Evolutionary conservation across 53 echinoderm and acorn worm genomes (phyloP).

Genomic region (Stichopus horrens): DNA sequence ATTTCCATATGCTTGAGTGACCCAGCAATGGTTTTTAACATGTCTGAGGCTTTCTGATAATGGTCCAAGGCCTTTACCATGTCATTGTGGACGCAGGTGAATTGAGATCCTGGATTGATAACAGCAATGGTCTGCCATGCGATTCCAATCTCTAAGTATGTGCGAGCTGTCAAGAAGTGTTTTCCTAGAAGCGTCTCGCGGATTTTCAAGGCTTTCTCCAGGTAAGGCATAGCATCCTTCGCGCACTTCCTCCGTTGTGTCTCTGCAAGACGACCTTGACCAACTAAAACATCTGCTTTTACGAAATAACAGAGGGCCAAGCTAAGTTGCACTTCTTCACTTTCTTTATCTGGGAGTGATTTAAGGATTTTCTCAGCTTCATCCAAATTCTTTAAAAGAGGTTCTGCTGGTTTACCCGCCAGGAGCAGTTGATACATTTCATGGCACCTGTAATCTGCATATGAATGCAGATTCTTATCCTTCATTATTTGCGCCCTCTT

Average conservation of each 20-base stretch:
- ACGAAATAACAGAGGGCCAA: slow-evolving; percentile 71
- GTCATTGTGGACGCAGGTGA: slow-evolving; percentile 63
- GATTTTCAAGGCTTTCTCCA: slow-evolving; percentile 60
- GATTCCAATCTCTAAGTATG: slow-evolving; percentile 62
- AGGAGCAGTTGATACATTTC: slow-evolving; percentile 71
- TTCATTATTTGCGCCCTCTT: slow-evolving; percentile 60
- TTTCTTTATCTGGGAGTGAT: slow-evolving; percentile 39
- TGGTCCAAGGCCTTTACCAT: slow-evolving; percentile 72
- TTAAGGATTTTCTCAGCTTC: slow-evolving; percentile 63
- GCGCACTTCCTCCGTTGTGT: slow-evolving; percentile 12
- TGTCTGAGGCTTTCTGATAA: slow-evolving; percentile 70
- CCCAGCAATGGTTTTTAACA: slow-evolving; percentile 64
- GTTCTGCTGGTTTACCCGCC: slow-evolving; percentile 62
- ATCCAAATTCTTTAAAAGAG: slow-evolving; percentile 62
- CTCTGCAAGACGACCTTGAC: slow-evolving; percentile 36
- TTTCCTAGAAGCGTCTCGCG: slow-evolving; percentile 65
- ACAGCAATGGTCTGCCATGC: slow-evolving; percentile 70
- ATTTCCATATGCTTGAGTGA: slow-evolving; percentile 71
- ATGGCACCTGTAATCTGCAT: slow-evolving; percentile 74
- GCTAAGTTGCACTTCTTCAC: slow-evolving; percentile 62
- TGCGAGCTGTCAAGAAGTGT: slow-evolving; percentile 70
- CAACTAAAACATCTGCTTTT: slow-evolving; percentile 64
- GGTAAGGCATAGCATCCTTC: slow-evolving; percentile 54
- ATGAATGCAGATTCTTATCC: slow-evolving; percentile 63
- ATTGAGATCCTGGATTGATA: slow-evolving; percentile 47